phyloP scores from a whole-genome alignment of 2,113 vertebrate species.

The Parotia lawesii region DNA sequence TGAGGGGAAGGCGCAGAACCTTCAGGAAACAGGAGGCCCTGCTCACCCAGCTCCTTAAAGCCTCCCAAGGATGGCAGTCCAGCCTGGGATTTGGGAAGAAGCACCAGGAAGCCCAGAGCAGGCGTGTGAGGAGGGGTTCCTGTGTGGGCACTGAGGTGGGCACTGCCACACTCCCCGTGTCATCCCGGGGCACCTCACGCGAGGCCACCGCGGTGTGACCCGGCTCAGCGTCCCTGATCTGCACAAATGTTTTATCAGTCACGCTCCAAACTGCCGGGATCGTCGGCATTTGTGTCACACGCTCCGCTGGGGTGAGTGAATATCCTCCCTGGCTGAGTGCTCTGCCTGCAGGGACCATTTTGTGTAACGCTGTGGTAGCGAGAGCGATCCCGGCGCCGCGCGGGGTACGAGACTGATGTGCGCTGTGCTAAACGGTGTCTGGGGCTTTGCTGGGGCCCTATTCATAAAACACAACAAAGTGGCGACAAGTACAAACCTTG shows the following conservation, averaged over 20 bases:
- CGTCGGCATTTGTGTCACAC: not conserved
- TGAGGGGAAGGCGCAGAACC: rapidly evolving
- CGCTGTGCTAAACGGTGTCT: not conserved
- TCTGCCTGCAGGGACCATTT: constrained; percentile 6
- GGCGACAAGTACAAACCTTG: constrained; percentile 19
- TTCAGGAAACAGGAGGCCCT: not conserved
- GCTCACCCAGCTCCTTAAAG: not conserved
- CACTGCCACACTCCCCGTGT: rapidly evolving
- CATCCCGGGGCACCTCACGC: rapidly evolving
- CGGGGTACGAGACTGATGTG: not conserved
- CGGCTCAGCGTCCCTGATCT: rapidly evolving
- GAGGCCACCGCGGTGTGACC: rapidly evolving
- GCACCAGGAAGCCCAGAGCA: not conserved
- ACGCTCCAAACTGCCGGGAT: not conserved
- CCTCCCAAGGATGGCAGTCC: rapidly evolving
- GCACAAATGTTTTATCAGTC: not conserved
- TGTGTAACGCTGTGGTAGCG: not conserved
- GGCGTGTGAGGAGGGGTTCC: not conserved
- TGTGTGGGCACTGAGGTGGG: not conserved
- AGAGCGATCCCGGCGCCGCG: not conserved
- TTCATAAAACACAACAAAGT: constrained; percentile 36
- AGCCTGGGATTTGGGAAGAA: not conserved
- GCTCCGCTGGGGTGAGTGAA: not conserved
- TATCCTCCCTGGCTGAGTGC: not conserved
- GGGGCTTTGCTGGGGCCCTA: constrained; percentile 16